These are phyloP conservation scores for Aphidius ervi DNA, from an alignment of 1,140 invertebrate species.

Conservation along the genomic window DNA sequence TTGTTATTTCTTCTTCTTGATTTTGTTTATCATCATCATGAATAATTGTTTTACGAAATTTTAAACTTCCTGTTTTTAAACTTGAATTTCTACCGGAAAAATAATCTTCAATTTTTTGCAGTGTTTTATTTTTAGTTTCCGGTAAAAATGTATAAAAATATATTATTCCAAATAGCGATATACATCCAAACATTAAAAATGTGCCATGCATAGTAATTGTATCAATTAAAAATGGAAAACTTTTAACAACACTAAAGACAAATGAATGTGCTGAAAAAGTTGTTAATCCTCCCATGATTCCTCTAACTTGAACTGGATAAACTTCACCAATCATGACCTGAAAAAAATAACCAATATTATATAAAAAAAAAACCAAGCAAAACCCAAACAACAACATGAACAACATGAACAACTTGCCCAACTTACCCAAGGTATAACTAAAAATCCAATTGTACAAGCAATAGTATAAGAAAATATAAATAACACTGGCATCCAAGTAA, in stretches of 20 bases:
- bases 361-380: too few species aligned
- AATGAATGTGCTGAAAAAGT: conserved; percentile 62
- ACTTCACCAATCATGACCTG: conserved; percentile 65
- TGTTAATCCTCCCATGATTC: conserved; percentile 63
- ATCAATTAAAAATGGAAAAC: conserved; percentile 57
- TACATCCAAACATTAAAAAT: conserved; percentile 62
- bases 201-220: conserved; percentile 57
- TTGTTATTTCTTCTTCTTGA: too few species aligned
- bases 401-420: too few species aligned
- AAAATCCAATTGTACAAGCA: conserved; percentile 63
- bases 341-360: too few species aligned
- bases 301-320: conserved; percentile 63
- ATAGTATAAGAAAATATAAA: conserved; percentile 63
- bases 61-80: conserved; percentile 37
- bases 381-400: too few species aligned
- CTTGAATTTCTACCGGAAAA: conserved; percentile 56
- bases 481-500: conserved; percentile 62
- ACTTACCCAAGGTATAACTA: conserved; percentile 65
- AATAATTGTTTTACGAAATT: too few species aligned
- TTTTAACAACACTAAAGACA: conserved; percentile 67
- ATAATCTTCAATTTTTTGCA: conserved; percentile 75
- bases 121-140: conserved; percentile 74
- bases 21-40: too few species aligned
- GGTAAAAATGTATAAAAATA: conserved; percentile 63
- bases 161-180: conserved; percentile 59